Evolutionary conservation across 2,888 invertebrate species (phyloP).

Genomic region (Drosophila monieri): DNA sequence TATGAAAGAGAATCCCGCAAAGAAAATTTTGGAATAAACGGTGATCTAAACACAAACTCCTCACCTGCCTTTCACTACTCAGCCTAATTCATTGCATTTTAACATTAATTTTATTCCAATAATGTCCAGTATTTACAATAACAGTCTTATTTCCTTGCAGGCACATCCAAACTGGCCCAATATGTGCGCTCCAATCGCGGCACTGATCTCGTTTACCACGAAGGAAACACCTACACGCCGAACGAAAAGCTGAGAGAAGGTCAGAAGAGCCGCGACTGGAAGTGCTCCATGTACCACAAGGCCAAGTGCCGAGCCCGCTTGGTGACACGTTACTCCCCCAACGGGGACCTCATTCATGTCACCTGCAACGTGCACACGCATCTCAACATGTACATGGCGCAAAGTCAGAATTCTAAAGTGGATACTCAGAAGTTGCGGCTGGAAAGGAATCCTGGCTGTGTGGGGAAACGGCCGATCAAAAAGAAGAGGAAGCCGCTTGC

Average conservation of each 20-base stretch:
- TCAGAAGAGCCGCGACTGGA: slow-evolving; percentile 82
- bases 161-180: slow-evolving; percentile 40
- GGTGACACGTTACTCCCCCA: slow-evolving; percentile 69
- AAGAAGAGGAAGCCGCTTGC: slow-evolving; percentile 17
- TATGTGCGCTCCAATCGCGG: slow-evolving; percentile 75
- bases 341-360: slow-evolving; percentile 74
- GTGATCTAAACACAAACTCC: slow-evolving; percentile 26
- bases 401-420: slow-evolving; percentile 9
- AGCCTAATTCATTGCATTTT: slow-evolving; percentile 17
- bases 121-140: neutral
- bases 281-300: slow-evolving; percentile 84
- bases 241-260: slow-evolving; percentile 81
- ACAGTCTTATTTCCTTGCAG: slow-evolving; percentile 10
- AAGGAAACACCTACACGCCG: slow-evolving; percentile 83
- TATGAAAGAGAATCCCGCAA: neutral
- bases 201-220: slow-evolving; percentile 77
- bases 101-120: neutral
- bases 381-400: slow-evolving; percentile 68
- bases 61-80: slow-evolving; percentile 61
- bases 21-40: slow-evolving; percentile 51
- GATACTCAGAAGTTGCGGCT: slow-evolving; percentile 40
- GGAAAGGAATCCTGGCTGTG: slow-evolving; percentile 54
- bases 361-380: slow-evolving; percentile 78
- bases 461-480: slow-evolving; percentile 27
- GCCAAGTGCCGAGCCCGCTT: slow-evolving; percentile 81